These are phyloP conservation scores for Adelphocoris suturalis DNA, from an alignment of 2,888 invertebrate genomes.

Conservation along the genomic window DNA sequence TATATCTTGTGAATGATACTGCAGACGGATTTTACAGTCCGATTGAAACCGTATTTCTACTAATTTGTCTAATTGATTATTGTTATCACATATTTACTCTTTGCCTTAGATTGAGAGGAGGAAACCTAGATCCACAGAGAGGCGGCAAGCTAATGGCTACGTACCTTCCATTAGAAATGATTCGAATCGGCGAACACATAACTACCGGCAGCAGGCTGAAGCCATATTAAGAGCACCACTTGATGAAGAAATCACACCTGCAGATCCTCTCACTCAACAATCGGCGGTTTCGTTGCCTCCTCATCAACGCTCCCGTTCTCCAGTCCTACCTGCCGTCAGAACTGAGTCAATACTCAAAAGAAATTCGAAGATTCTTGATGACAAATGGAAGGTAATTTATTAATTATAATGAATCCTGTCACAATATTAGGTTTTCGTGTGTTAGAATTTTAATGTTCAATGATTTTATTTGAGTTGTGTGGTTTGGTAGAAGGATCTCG, in stretches of 20 bases:
- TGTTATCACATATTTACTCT: too few species aligned
- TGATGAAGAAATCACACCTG: constrained; percentile 32
- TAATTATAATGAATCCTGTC: too few species aligned
- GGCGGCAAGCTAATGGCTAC: constrained; percentile 13
- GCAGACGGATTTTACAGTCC: too few species aligned
- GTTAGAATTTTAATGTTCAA: too few species aligned
- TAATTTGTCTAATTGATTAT: too few species aligned
- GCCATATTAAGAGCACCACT: constrained; percentile 58
- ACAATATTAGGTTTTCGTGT: too few species aligned
- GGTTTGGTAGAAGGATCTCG: too few species aligned
- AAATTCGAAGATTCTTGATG: constrained; percentile 71
- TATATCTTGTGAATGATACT: too few species aligned
- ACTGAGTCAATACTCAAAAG: constrained; percentile 68
- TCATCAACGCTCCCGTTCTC: constrained; percentile 64
- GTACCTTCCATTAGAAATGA: constrained; percentile 50
- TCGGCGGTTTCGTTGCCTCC: constrained; percentile 50
- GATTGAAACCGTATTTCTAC: too few species aligned
- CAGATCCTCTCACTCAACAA: neutral
- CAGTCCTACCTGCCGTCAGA: constrained; percentile 73
- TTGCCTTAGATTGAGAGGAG: neutral
- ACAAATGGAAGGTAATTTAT: constrained; percentile 72
- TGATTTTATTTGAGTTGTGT: too few species aligned
- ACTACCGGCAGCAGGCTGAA: constrained; percentile 55
- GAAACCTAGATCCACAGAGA: neutral
- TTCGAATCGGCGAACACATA: constrained; percentile 23